These are phyloP conservation scores for Echinops telfairi DNA, from an alignment of 2,113 vertebrate species.

Conservation along the genomic window DNA sequence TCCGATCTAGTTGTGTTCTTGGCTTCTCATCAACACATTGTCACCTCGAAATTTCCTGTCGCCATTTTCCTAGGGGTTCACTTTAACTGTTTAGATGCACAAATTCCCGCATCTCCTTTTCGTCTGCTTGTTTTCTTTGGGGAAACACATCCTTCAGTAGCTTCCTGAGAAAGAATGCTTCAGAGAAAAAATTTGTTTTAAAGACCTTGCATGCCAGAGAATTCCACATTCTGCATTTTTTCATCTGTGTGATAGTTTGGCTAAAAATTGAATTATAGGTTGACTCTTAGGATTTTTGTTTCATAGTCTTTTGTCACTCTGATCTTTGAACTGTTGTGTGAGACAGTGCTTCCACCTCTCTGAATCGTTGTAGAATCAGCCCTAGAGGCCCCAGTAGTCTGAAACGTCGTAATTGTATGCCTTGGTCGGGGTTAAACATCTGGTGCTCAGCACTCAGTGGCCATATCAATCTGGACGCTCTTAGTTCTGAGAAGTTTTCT, in stretches of 20 bases:
- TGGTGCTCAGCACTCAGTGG: neutral
- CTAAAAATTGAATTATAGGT: conserved; percentile 21
- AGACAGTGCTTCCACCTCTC: neutral
- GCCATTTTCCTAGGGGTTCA: neutral
- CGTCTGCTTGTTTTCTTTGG: conserved; percentile 29
- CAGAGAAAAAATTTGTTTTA: neutral
- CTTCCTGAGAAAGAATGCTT: neutral
- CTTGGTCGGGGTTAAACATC: neutral
- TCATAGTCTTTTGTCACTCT: conserved; percentile 22
- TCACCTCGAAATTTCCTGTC: conserved; percentile 39
- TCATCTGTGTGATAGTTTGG: conserved; percentile 26
- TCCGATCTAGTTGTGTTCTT: neutral
- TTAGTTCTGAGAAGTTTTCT: conserved; percentile 56
- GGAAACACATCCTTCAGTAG: conserved; percentile 20
- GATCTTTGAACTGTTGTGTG: neutral
- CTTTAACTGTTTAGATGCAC: neutral
- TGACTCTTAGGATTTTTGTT: neutral
- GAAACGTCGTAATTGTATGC: conserved; percentile 31
- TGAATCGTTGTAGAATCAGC: neutral
- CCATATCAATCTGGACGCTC: conserved; percentile 10
- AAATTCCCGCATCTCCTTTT: conserved; percentile 13
- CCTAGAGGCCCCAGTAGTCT: neutral
- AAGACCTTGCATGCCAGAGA: neutral
- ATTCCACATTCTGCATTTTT: conserved; percentile 22
- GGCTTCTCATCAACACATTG: neutral